phyloP scores from a whole-genome alignment of 2,113 vertebrate genomes.

The Pangasianodon gigas region DNA sequence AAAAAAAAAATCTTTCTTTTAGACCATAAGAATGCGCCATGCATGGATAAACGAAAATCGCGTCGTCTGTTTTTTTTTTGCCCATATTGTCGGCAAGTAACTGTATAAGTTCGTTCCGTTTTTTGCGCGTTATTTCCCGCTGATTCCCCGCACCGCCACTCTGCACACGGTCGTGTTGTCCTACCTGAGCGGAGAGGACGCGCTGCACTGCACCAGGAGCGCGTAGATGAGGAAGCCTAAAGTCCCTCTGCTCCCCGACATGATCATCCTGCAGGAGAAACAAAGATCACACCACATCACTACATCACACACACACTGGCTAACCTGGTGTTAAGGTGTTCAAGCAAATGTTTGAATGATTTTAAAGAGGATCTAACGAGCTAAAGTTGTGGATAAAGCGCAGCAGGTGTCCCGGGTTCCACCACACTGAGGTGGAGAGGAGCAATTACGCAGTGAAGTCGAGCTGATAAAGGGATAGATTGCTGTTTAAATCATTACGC shows the following conservation, averaged over 20 bases:
- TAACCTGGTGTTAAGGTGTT: neutral
- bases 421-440: neutral
- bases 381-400: neutral
- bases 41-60: neutral
- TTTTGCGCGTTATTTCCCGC: neutral
- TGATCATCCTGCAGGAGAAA: constrained; percentile 81
- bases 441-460: neutral
- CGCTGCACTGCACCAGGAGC: constrained; percentile 90
- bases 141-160: neutral
- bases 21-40: neutral
- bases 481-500: neutral
- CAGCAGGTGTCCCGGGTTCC: constrained; percentile 30
- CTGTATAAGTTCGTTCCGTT: neutral
- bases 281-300: constrained; percentile 17
- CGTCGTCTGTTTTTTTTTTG: neutral
- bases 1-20: neutral
- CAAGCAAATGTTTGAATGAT: neutral
- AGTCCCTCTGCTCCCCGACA: constrained; percentile 89
- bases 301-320: neutral
- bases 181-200: constrained; percentile 83
- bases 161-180: neutral
- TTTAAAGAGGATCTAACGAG: neutral
- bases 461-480: neutral
- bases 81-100: neutral
- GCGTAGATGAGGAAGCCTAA: constrained; percentile 90